Conservation (phyloP, 1,140 invertebrate species). For the Ooceraea biroi region DNA sequence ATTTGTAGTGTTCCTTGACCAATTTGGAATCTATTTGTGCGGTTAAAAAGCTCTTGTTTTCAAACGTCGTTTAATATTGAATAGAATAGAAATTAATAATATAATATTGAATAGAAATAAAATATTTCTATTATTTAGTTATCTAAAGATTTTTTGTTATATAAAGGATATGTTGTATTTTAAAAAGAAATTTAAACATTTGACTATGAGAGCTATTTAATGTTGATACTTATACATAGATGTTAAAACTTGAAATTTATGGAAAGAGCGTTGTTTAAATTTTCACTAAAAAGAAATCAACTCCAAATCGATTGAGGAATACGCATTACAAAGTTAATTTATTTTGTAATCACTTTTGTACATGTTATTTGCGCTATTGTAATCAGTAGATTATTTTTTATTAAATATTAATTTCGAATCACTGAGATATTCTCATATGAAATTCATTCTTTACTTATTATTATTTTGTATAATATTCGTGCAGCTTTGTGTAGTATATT, state of each 20-base stretch:
- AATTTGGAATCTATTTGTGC: not conserved
- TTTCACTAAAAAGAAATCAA: not conserved
- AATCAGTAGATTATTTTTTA: not conserved
- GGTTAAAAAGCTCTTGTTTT: too few relatives aligned
- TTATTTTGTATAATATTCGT: too few relatives aligned
- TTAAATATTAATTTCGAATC: not conserved
- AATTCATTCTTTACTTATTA: not conserved
- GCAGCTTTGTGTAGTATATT: not conserved
- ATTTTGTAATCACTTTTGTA: not conserved
- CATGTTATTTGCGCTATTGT: not conserved
- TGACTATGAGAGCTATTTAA: too few relatives aligned
- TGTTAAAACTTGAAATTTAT: not conserved
- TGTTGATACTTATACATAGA: too few relatives aligned
- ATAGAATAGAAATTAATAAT: too few relatives aligned
- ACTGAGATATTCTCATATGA: not conserved
- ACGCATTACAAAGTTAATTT: not conserved
- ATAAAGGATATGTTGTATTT: too few relatives aligned
- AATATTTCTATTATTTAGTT: too few relatives aligned
- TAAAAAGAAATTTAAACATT: too few relatives aligned
- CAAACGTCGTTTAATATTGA: too few relatives aligned
- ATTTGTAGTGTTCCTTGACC: not conserved
- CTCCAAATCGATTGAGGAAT: constrained; percentile 9
- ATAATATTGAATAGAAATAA: too few relatives aligned
- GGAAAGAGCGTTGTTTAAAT: not conserved
- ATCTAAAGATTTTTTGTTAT: too few relatives aligned